Conservation (phyloP, 2,888 invertebrate species). For the Leptarthrus brevirostris region DNA sequence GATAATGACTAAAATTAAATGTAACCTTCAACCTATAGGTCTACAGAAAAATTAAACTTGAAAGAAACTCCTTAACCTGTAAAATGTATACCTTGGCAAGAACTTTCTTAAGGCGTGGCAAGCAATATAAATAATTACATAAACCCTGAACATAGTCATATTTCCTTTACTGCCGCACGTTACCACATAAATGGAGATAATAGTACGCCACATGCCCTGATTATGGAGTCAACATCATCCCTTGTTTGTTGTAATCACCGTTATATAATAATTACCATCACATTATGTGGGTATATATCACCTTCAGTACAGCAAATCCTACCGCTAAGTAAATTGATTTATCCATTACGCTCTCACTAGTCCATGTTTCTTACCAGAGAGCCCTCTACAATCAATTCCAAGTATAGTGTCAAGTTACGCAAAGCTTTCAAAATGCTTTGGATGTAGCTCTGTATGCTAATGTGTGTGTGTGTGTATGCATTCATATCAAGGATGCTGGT, state of each 20-base stretch:
- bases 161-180: background rate
- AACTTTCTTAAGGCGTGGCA: too few species aligned
- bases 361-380: conserved; percentile 5
- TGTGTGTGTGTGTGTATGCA: background rate
- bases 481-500: conserved; percentile 3
- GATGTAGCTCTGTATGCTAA: background rate
- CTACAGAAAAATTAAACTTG: too few species aligned
- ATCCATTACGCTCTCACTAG: conserved; percentile 52
- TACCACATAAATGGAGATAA: background rate
- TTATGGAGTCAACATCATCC: conserved; percentile 22
- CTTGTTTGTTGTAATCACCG: conserved; percentile 46
- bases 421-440: conserved; percentile 24
- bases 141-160: background rate
- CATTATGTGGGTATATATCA: conserved; percentile 52
- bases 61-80: too few species aligned
- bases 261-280: conserved; percentile 49
- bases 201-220: background rate
- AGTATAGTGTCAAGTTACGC: conserved; percentile 52
- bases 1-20: too few species aligned
- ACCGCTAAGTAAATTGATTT: conserved; percentile 52
- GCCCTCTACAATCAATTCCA: conserved; percentile 41
- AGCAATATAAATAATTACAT: background rate
- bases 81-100: too few species aligned
- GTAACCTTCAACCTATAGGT: too few species aligned
- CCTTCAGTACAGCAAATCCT: conserved; percentile 23